Base-by-base conservation (phyloP, 1,140 invertebrate species). In the Scaptodrosophila lebanonensis region DNA sequence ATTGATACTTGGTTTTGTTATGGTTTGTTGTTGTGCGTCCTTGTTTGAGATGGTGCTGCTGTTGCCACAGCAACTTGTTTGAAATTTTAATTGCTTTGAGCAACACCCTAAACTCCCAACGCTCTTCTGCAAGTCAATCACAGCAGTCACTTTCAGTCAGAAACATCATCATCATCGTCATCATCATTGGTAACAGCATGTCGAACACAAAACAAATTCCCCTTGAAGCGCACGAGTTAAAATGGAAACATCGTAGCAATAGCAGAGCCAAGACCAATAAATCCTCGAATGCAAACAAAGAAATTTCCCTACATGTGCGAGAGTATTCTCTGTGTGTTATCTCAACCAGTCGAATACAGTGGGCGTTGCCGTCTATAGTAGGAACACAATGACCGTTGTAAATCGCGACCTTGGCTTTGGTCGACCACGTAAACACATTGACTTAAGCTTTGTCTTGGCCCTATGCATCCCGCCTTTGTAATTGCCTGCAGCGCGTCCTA, bases 21-120 rank as follows among this genome's bases (percentile, higher is more conserved):
- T 65, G 56, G 60, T 66, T 38, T 60, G 59, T 43, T 47, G 32
- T 33, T 63, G 35, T 39, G 13, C 60, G 61, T 53, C 65, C 56
- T 75, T 66, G 65, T 29, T 16, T 49, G 25, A 17, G 33, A 8
- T 38, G 29, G 11, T 40, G 35, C 27, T 12, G 16, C 15, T 54
- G 33, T n/a, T 30, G 9, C 12, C 35, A 25, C 17, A 32, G 29
- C 8, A 32, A 30, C 18, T 32, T 33, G 15, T 51, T 64, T 42
- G 30, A 20, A 72, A 77, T 79, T 61, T 72, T 79, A 77, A 77
- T 77, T 79, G 72, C 67, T 79, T 68, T 65, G 70, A 61, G 60
- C 38, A 66, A 63, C 59, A 36, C 59, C 27, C 38, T 33, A 58
- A 63, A 25, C 22, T 25, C 22, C 22, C 22, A 25, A 8, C n/a